Evolutionary conservation across 2,797 vertebrate genomes (phyloP).

Genomic region (Pipistrellus kuhlii): DNA sequence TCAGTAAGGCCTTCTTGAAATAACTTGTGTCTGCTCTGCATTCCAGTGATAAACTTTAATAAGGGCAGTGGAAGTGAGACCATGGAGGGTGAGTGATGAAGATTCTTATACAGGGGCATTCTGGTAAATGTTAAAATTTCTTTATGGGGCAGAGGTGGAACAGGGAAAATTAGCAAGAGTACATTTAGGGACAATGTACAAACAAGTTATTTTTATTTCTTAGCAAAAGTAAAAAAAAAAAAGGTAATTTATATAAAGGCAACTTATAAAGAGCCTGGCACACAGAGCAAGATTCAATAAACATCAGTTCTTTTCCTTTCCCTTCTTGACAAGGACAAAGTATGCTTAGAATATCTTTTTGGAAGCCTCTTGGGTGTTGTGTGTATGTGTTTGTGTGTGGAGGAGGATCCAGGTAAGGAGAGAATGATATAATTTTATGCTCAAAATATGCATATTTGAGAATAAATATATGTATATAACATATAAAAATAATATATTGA

Average conservation of each 20-base stretch:
- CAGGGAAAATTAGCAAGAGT: neutral
- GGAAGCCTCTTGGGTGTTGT: neutral
- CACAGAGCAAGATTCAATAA: neutral
- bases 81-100: neutral
- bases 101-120: neutral
- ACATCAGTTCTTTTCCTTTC: constrained; percentile 19
- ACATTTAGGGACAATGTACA: neutral
- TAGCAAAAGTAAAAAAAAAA: constrained; percentile 30
- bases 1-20: neutral
- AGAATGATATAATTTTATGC: constrained; percentile 34
- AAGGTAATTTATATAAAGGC: constrained; percentile 38
- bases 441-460: neutral
- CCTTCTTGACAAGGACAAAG: constrained; percentile 9
- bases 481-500: neutral
- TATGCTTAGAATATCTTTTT: neutral
- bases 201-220: constrained; percentile 27
- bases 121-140: constrained; percentile 9
- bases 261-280: constrained; percentile 22
- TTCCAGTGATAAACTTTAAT: neutral
- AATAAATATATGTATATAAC: neutral
- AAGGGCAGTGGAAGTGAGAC: neutral
- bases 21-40: neutral
- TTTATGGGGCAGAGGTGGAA: neutral
- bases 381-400: neutral
- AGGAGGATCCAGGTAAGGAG: constrained; percentile 19